Percentiles rank a stretch among this genome's conserved stretches.
phyloP scores from a whole-genome alignment of 2,797 vertebrate genomes.

The Chiloscyllium punctatum region DNA sequence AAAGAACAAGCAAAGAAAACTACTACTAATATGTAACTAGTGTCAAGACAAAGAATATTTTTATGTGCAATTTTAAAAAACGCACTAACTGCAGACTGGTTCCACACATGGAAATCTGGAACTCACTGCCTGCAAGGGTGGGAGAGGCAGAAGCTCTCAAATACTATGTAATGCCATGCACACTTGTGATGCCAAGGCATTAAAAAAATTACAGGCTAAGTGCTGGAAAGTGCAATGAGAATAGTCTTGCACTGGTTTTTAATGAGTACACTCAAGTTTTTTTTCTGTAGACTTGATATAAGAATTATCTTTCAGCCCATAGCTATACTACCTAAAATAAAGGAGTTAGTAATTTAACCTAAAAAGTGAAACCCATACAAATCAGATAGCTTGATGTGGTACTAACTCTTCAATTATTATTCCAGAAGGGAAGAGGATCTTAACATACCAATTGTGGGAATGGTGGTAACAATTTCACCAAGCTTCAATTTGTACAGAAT shows the following conservation, averaged over 20 bases:
- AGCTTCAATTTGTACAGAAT: constrained; percentile 96
- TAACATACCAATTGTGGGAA: constrained; percentile 84
- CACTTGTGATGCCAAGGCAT: too few species aligned
- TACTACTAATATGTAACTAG: neutral
- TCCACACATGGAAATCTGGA: neutral
- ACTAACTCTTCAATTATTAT: neutral
- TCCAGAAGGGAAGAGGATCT: neutral
- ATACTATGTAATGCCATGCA: too few species aligned
- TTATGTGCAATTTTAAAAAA: neutral
- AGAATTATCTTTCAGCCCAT: too few species aligned
- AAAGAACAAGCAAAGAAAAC: neutral
- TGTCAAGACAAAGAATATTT: neutral
- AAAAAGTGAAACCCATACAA: neutral
- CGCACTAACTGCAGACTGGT: neutral
- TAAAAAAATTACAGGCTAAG: too few species aligned
- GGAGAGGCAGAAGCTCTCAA: too few species aligned
- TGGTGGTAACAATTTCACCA: constrained; percentile 94
- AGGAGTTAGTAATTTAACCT: neutral
- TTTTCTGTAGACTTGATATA: too few species aligned
- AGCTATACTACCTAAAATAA: too few species aligned
- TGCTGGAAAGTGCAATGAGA: too few species aligned
- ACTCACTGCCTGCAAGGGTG: too few species aligned
- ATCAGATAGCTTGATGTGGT: neutral
- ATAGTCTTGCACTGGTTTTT: too few species aligned
- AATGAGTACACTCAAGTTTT: too few species aligned